These are phyloP conservation scores for Sycophila sp. DNA, from an alignment of 1,140 invertebrate genomes.

Conservation along the genomic window DNA sequence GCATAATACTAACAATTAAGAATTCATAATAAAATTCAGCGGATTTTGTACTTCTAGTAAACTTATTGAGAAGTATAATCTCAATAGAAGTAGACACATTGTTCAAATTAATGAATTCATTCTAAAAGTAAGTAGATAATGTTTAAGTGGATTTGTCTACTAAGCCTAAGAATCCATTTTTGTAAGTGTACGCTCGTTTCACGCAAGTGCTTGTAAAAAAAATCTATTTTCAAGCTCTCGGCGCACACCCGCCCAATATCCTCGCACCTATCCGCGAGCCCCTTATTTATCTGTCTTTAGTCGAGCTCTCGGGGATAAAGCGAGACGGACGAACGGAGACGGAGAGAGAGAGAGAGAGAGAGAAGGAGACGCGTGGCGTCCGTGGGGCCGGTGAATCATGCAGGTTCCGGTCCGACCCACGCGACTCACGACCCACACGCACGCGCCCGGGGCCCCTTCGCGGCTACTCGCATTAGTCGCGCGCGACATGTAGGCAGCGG, in stretches of 20 bases:
- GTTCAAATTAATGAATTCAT: too few species aligned
- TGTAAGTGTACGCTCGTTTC: conserved; percentile 12
- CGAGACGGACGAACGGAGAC: neutral
- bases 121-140: too few species aligned
- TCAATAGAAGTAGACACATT: too few species aligned
- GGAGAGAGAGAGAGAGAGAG: conserved; percentile 8
- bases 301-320: conserved; percentile 1
- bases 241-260: conserved; percentile 19
- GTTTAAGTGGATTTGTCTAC: too few species aligned
- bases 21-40: too few species aligned
- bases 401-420: conserved; percentile 64
- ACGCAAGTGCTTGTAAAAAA: neutral
- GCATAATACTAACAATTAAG: too few species aligned
- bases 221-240: neutral
- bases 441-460: conserved; percentile 17
- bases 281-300: conserved; percentile 33
- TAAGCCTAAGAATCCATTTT: too few species aligned
- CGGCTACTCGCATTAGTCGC: conserved; percentile 37
- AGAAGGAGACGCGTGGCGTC: conserved; percentile 5
- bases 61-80: too few species aligned
- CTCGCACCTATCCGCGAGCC: conserved; percentile 9
- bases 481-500: conserved; percentile 30
- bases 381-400: conserved; percentile 56
- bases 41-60: too few species aligned
- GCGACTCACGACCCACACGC: conserved; percentile 52